These are phyloP conservation scores for Sarcophaga bullata DNA, from an alignment of 1,140 invertebrate genomes.

Conservation along the genomic window DNA sequence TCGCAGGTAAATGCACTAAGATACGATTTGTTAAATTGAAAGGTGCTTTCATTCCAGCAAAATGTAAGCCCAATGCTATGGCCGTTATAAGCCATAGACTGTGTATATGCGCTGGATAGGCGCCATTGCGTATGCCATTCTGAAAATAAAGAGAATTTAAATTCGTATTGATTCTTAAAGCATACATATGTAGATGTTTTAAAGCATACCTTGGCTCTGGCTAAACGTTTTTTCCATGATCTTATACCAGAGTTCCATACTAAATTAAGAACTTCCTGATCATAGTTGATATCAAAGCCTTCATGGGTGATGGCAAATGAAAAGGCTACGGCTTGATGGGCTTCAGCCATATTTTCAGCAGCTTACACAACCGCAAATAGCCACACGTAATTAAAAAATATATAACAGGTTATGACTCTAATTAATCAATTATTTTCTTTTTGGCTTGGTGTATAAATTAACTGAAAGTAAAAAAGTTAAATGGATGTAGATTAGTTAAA, in stretches of 20 bases:
- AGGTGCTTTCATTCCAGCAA: slow-evolving; percentile 81
- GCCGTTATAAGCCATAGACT: slow-evolving; percentile 86
- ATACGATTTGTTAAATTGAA: slow-evolving; percentile 77
- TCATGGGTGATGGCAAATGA: slow-evolving; percentile 98
- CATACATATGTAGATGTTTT: neutral
- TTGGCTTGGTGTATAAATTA: too few relatives aligned
- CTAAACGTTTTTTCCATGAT: slow-evolving; percentile 93
- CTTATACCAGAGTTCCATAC: slow-evolving; percentile 91
- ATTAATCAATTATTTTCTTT: too few relatives aligned
- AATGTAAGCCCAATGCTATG: slow-evolving; percentile 72
- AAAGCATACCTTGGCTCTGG: slow-evolving; percentile 81
- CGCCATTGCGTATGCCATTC: slow-evolving; percentile 95
- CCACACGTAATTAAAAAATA: neutral
- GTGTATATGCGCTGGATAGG: slow-evolving; percentile 92
- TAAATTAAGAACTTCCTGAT: slow-evolving; percentile 90
- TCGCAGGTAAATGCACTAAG: slow-evolving; percentile 72
- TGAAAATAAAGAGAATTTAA: slow-evolving; percentile 67
- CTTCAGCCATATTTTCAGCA: slow-evolving; percentile 88
- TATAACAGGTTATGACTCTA: too few relatives aligned
- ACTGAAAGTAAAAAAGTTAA: neutral
- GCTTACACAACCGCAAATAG: neutral
- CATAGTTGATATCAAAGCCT: slow-evolving; percentile 96
- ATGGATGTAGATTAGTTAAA: too few relatives aligned
- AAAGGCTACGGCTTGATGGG: slow-evolving; percentile 97
- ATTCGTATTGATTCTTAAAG: too few relatives aligned